phyloP scores from a whole-genome alignment of 2,888 invertebrate genomes.

The Leptarthrus brevirostris region DNA sequence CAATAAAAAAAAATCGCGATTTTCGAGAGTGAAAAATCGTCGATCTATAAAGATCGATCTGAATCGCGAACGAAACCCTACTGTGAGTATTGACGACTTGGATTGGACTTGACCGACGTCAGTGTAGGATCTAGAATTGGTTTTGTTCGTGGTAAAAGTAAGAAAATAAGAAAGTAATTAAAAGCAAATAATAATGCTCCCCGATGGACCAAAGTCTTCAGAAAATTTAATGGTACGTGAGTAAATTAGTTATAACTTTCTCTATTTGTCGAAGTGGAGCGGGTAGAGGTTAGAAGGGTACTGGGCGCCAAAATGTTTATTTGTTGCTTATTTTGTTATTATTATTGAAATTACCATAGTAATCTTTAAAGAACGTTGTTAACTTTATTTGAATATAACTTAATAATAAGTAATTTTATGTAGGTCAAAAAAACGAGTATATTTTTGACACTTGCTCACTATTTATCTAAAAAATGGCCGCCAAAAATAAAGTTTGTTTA shows the following conservation, averaged over 20 bases:
- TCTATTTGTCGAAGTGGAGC: neutral
- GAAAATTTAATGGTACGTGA: constrained; percentile 43
- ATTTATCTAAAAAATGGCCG: constrained; percentile 39
- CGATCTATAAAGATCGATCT: too few relatives aligned
- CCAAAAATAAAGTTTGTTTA: constrained; percentile 43
- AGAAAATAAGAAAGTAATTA: constrained; percentile 31
- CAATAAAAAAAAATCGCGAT: too few relatives aligned
- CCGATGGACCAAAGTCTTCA: constrained; percentile 32
- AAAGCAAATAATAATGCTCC: constrained; percentile 32
- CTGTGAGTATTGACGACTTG: too few relatives aligned
- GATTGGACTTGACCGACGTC: too few relatives aligned
- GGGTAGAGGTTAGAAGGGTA: constrained; percentile 1
- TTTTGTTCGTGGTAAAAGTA: neutral
- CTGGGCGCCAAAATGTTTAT: constrained; percentile 20
- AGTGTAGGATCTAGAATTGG: too few relatives aligned
- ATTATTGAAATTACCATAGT: too few relatives aligned
- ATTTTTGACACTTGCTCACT: constrained; percentile 13
- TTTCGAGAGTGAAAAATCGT: too few relatives aligned
- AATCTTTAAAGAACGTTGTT: neutral
- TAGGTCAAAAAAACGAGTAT: constrained; percentile 29
- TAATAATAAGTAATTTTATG: neutral
- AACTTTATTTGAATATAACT: neutral
- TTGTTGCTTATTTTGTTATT: neutral
- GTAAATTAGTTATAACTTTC: neutral
- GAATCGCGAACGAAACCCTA: too few relatives aligned